Conservation (phyloP, 1,140 invertebrate genomes). For the Euglossa dilemma region DNA sequence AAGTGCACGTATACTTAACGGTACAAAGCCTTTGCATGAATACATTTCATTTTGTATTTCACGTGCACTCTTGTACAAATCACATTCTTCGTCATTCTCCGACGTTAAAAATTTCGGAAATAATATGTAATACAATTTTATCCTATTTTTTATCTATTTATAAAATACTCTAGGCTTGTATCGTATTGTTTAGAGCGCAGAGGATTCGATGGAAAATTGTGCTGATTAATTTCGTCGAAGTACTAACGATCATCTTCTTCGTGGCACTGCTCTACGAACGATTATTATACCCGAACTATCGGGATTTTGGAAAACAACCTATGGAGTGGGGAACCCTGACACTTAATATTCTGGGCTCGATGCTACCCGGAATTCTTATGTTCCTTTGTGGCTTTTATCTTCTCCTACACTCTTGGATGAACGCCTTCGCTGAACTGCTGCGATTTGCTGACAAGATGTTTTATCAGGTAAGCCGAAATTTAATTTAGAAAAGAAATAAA, state of each 20-base stretch:
- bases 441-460: conserved; percentile 93
- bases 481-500: not conserved
- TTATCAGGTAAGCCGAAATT: conserved; percentile 85
- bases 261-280: conserved; percentile 90
- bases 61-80: no score
- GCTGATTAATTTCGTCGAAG: conserved; percentile 87
- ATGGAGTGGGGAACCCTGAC: conserved; percentile 85
- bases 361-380: conserved; percentile 89
- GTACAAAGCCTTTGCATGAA: no score
- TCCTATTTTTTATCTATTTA: no score
- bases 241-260: conserved; percentile 90
- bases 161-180: no score
- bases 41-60: no score
- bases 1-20: no score
- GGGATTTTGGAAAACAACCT: conserved; percentile 86
- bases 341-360: conserved; percentile 87
- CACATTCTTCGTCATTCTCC: no score
- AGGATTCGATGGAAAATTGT: conserved; percentile 90
- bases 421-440: conserved; percentile 93
- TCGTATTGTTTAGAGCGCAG: conserved; percentile 83
- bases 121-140: no score
- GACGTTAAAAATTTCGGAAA: no score
- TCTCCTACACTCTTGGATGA: conserved; percentile 94
- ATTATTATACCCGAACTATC: conserved; percentile 88
- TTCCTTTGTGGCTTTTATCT: conserved; percentile 92